Base-by-base conservation (phyloP, 2,113 vertebrate genomes). In the Aramus guarauna region DNA sequence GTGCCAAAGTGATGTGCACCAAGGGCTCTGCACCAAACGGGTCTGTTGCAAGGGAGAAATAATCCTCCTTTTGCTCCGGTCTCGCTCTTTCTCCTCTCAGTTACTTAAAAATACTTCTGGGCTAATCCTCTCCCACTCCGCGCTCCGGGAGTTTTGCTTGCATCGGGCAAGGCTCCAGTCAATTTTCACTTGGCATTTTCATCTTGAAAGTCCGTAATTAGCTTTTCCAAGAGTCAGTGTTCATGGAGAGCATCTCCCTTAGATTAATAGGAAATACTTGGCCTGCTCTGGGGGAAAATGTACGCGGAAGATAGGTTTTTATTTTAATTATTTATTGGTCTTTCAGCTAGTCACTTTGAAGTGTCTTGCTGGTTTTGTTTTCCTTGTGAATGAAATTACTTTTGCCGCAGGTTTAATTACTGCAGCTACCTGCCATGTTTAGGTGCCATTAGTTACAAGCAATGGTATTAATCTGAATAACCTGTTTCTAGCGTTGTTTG, bases 101-200 rank as follows among this genome's bases (percentile, higher is more conserved):
- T 55, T 45, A 83, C 45, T 87, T 85, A 37, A 78, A 94, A 85
- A 23, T 71, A 64, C 20, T 68, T 53, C 78, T 66, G 56, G 22
- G 26, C 11, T 45, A 18, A 53, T 94, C n/a, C 20, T 69, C 77
- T 90, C 55, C 55, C 43, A 15, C 17, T 82, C 30, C 88, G 90
- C 67, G 75, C 88, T 84, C 58, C 10, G 63, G 66, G 53, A 93
- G 15, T 36, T 60, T 47, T 71, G 68, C 34, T 43, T 84, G 60
- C 48, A 1, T 10, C 0, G 1, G 86, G 84, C 91, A 92, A 50
- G 24, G 68, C 55, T 95, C 85, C 79, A 94, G 47, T 8, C 91
- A 66, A 37, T 92, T 85, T 67, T 85, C 64, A 81, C 97, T 90
- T 92, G 77, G 88, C 78, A n/a, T 76, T 94, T 93, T 56, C 78